Evolutionary conservation across 2,113 vertebrate species (phyloP).

Genomic region (Vanacampus margaritifer): DNA sequence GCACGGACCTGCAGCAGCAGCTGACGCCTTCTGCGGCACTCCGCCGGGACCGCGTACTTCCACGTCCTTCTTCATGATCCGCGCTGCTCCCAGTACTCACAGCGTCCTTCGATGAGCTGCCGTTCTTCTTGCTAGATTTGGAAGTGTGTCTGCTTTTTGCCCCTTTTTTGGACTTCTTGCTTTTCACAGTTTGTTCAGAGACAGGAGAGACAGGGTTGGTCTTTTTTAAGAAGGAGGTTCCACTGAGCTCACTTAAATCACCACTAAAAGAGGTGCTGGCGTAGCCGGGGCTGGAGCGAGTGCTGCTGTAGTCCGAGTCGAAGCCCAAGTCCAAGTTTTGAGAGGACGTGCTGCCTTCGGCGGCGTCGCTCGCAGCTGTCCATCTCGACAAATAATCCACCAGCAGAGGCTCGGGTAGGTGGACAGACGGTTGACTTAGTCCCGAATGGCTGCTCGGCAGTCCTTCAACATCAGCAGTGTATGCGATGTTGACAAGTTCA

Average conservation of each 20-base stretch:
- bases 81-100: slow-evolving; percentile 16
- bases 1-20: slow-evolving; percentile 60
- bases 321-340: background rate
- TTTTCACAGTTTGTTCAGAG: background rate
- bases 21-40: slow-evolving; percentile 45
- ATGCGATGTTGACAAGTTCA: slow-evolving; percentile 33
- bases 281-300: slow-evolving; percentile 18
- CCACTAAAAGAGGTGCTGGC: background rate
- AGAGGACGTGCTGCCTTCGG: background rate
- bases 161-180: background rate
- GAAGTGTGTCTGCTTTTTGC: background rate
- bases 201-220: background rate
- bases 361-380: background rate
- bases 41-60: slow-evolving; percentile 37
- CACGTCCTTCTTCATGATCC: slow-evolving; percentile 1
- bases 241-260: background rate
- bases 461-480: background rate
- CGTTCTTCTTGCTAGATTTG: background rate
- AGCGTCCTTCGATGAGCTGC: slow-evolving; percentile 5
- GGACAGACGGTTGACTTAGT: slow-evolving; percentile 9
- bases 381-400: slow-evolving; percentile 10
- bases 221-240: slow-evolving; percentile 8
- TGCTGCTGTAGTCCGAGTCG: slow-evolving; percentile 31
- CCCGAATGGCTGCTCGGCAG: background rate
- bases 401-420: slow-evolving; percentile 22